These are phyloP conservation scores for Pangasius larnaudii DNA, from an alignment of 2,797 vertebrate species.

Conservation along the genomic window DNA sequence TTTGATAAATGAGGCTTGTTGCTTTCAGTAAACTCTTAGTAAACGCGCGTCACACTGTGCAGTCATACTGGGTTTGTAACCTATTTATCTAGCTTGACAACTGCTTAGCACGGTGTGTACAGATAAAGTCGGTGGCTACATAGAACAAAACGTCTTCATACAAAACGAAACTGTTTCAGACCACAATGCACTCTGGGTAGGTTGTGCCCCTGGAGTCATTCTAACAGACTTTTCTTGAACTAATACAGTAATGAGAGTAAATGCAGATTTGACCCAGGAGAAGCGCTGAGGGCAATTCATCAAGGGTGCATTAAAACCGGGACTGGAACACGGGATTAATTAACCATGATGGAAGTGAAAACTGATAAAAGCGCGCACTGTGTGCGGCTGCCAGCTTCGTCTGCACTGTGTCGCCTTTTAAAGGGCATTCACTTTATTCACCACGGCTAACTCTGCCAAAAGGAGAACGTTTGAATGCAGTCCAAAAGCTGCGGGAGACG, in stretches of 20 bases:
- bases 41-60: neutral
- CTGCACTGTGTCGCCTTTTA: conserved; percentile 30
- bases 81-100: neutral
- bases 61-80: neutral
- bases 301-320: neutral
- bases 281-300: neutral
- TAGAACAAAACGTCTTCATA: neutral
- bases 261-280: neutral
- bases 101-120: neutral
- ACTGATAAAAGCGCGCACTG: conserved; percentile 32
- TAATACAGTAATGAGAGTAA: conserved; percentile 1
- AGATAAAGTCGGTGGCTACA: neutral
- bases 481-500: conserved; percentile 52
- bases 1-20: neutral
- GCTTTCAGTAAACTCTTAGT: neutral
- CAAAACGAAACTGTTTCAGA: neutral
- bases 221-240: neutral
- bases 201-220: neutral
- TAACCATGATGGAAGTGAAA: conserved; percentile 16
- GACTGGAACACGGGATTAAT: conserved; percentile 27
- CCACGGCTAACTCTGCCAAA: conserved; percentile 36
- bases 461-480: conserved; percentile 44
- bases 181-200: neutral
- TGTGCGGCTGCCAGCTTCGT: neutral
- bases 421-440: conserved; percentile 45